Conservation (phyloP, 1,140 invertebrate genomes). For the Coelopa frigida region DNA sequence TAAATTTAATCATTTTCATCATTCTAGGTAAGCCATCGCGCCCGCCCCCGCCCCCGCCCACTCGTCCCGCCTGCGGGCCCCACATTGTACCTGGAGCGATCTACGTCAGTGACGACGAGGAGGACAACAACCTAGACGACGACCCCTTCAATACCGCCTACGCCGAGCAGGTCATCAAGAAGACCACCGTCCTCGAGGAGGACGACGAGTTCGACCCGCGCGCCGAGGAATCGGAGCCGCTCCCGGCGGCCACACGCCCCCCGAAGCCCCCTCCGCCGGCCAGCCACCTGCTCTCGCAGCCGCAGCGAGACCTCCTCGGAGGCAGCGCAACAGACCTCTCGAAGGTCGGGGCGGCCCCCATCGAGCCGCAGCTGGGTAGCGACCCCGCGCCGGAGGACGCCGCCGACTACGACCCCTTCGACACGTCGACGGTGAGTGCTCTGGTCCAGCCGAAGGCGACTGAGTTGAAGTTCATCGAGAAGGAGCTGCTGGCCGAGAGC, state of each 20-base stretch:
- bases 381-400: conserved; percentile 48
- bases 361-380: conserved; percentile 53
- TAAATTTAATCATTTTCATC: not conserved
- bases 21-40: conserved; percentile 21
- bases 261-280: no score
- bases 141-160: conserved; percentile 85
- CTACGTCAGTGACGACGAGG: conserved; percentile 46
- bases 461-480: conserved; percentile 70
- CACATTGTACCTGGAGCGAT: conserved; percentile 36
- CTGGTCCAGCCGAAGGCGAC: conserved; percentile 63
- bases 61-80: conserved; percentile 42
- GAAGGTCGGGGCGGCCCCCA: conserved; percentile 59
- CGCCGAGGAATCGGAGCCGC: conserved; percentile 49
- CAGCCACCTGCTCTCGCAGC: conserved; percentile 23
- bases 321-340: conserved; percentile 69
- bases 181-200: conserved; percentile 59
- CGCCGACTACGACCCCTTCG: conserved; percentile 73
- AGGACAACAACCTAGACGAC: conserved; percentile 42
- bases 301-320: conserved; percentile 56
- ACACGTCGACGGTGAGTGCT: conserved; percentile 68
- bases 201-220: conserved; percentile 63
- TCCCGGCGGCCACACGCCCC: conserved; percentile 21
- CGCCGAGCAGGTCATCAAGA: conserved; percentile 66
- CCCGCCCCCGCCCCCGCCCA: conserved; percentile 21
- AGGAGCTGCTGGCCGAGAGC: conserved; percentile 56